phyloP scores from a whole-genome alignment of 2,113 vertebrate genomes.

The Sula dactylatra region DNA sequence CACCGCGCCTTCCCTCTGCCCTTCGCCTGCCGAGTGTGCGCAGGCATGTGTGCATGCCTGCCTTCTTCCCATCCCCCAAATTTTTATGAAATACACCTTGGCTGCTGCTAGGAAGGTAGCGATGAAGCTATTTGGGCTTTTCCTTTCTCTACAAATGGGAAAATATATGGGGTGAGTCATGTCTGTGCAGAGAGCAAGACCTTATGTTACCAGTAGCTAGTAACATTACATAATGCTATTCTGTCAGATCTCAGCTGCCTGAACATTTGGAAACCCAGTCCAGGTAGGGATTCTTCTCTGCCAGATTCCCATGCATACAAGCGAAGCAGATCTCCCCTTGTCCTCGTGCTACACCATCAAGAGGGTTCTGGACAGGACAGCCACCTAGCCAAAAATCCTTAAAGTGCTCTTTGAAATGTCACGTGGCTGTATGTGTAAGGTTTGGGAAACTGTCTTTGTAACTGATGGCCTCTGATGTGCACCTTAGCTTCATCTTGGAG shows the following conservation, averaged over 20 bases:
- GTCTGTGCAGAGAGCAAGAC: background rate
- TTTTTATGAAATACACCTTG: background rate
- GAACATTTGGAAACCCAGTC: background rate
- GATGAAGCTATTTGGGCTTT: background rate
- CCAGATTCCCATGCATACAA: background rate
- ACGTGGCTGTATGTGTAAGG: background rate
- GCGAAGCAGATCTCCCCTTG: background rate
- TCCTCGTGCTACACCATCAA: rapidly evolving
- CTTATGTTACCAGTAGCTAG: background rate
- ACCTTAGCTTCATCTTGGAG: background rate
- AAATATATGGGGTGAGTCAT: background rate
- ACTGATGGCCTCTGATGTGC: background rate
- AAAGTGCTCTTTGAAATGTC: background rate
- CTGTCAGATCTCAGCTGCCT: background rate
- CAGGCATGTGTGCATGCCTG: background rate
- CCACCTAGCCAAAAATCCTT: background rate
- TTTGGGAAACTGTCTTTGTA: background rate
- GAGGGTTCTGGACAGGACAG: background rate
- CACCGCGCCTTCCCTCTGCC: background rate
- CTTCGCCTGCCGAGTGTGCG: background rate
- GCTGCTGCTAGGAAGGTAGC: background rate
- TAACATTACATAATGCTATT: slow-evolving; percentile 20
- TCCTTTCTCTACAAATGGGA: background rate
- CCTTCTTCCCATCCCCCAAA: rapidly evolving
- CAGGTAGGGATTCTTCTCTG: background rate